Percentiles rank a stretch among this genome's conserved stretches.
These are phyloP conservation scores for Calosoma granatense DNA, from an alignment of 1,140 invertebrate species.

Conservation along the genomic window DNA sequence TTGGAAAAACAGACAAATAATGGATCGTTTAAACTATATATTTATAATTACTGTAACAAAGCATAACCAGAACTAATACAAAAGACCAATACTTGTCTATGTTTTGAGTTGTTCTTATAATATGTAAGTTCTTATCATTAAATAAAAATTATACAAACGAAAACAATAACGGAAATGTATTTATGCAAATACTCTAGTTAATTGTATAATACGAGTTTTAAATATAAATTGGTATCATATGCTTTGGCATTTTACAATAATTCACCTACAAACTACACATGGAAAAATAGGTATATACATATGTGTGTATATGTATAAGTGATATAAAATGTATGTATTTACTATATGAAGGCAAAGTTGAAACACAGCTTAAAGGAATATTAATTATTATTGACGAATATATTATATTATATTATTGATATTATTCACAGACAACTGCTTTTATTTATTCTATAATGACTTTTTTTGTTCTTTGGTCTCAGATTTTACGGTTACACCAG, in stretches of 20 bases:
- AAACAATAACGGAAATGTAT: neutral
- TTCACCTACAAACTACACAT: slow-evolving; percentile 1
- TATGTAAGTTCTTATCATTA: too few relatives aligned
- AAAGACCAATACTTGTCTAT: too few relatives aligned
- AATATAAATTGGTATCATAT: neutral
- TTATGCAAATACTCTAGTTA: neutral
- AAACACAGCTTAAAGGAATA: slow-evolving; percentile 1
- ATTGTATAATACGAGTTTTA: too few relatives aligned
- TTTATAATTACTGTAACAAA: too few relatives aligned
- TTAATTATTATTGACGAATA: neutral
- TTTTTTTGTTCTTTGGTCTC: slow-evolving; percentile 2
- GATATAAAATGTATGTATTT: neutral
- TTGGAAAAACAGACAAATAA: too few relatives aligned
- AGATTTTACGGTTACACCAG: neutral
- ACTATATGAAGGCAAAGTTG: neutral
- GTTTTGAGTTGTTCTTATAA: too few relatives aligned
- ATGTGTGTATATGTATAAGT: neutral
- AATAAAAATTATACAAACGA: too few relatives aligned
- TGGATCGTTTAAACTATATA: too few relatives aligned
- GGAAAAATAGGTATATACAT: slow-evolving; percentile 1
- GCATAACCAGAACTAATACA: too few relatives aligned
- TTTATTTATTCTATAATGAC: neutral
- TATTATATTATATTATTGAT: too few relatives aligned
- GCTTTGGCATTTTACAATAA: neutral
- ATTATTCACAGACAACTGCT: neutral